Base-by-base conservation (phyloP, 2,113 vertebrate genomes). In the Scomber japonicus region DNA sequence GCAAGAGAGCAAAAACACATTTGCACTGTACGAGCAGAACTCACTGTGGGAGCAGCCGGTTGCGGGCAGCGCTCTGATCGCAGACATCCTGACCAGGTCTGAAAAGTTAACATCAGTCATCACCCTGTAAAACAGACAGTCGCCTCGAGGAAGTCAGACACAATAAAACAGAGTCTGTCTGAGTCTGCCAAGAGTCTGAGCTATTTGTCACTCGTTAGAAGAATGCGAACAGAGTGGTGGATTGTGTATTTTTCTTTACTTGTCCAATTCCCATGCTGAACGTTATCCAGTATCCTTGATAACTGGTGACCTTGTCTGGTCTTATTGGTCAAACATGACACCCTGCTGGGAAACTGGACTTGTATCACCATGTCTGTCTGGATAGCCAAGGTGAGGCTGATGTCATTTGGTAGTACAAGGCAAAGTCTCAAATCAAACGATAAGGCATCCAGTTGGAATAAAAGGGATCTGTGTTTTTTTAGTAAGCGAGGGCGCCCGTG, bases 51-150 rank as follows among this genome's bases (percentile, higher is more conserved):
- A 97, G 94, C 95, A 96, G 91, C 94, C 95, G 0, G 91, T 97
- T 35, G 91, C 94, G n/a, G 96, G 95, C 48, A 78, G 93, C 75
- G 94, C 96, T 50, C 94, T 98, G 89, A 94, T 98, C 64, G 98
- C 97, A 10, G 97, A 99, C 80, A 93, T 97, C 92, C 96, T 99
- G 90, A 97, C 97, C 95, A 97, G 96, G 95, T 99, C 96, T 94
- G 96, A 96, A 95, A 96, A 95, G 93, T 94, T 94, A 95, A 92
- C 93, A 65, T 81, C 80, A 12, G n/a, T 71, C 63, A 62, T 68
- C 45, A 44, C n/a, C 55, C 66, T 49, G 53, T 83, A 75, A 84
- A 82, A 75, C 30, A 66, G 57, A 67, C 57, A 53, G 55, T 70
- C 67, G 19, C 31, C 0, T 17, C 5, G 15, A 71, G 71, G 77